phyloP scores from a whole-genome alignment of 1,140 invertebrate species.

The Luehdorfia chinensis region DNA sequence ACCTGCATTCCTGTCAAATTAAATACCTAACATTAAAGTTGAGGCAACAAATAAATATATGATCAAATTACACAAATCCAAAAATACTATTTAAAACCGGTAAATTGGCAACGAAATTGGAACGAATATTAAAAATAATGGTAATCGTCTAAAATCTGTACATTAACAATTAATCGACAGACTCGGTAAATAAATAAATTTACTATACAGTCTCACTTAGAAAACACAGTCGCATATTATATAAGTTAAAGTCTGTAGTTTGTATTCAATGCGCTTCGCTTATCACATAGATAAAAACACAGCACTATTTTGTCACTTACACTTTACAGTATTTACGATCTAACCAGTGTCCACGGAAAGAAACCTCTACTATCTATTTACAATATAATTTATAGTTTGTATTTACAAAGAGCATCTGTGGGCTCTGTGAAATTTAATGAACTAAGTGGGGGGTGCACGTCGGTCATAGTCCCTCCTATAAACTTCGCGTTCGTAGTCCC shows the following conservation, averaged over 20 bases:
- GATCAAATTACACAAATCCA: constrained; percentile 46
- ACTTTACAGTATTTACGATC: constrained; percentile 53
- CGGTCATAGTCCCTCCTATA: constrained; percentile 67
- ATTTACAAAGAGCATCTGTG: constrained; percentile 40
- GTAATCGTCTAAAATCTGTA: constrained; percentile 67
- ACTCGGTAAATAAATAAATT: constrained; percentile 73
- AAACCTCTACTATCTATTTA: constrained; percentile 62
- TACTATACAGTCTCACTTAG: constrained; percentile 72
- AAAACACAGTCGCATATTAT: constrained; percentile 60
- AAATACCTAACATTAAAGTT: constrained; percentile 40
- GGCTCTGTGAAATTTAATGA: constrained; percentile 27
- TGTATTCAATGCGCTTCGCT: constrained; percentile 57
- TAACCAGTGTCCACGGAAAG: constrained; percentile 54
- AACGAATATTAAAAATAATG: constrained; percentile 65
- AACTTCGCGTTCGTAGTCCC: constrained; percentile 66
- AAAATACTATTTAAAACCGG: constrained; percentile 44
- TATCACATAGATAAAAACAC: constrained; percentile 73
- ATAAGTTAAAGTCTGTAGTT: constrained; percentile 40
- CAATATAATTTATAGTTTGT: constrained; percentile 40
- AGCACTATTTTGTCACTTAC: constrained; percentile 73
- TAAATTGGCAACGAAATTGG: constrained; percentile 62
- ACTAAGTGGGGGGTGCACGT: constrained; percentile 60
- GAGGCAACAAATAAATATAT: constrained; percentile 60
- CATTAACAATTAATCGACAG: constrained; percentile 65
- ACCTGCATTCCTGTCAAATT: constrained; percentile 53